These are phyloP conservation scores for Pandemis heparana DNA, from an alignment of 2,888 invertebrate species.

Conservation along the genomic window DNA sequence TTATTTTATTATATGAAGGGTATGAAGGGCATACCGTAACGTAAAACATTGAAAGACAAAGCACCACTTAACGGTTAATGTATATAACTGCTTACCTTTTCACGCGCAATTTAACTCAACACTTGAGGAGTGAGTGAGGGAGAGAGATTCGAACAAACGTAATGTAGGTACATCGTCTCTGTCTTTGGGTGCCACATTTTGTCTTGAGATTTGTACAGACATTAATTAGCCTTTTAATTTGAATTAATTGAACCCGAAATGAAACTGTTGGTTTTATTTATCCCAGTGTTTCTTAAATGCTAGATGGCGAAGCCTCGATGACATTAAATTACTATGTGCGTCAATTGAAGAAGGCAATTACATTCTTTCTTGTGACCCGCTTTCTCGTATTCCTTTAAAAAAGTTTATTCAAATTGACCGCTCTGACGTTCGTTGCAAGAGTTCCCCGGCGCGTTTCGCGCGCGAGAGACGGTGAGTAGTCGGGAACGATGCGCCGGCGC, in stretches of 20 bases:
- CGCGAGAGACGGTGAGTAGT: slow-evolving; percentile 49
- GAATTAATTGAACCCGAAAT: not conserved
- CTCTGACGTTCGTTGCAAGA: not conserved
- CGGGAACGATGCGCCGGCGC: slow-evolving; percentile 51
- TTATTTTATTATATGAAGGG: not conserved
- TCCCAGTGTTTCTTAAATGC: too few relatives aligned
- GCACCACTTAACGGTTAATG: not conserved
- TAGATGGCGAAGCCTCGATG: too few relatives aligned
- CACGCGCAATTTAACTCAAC: not conserved
- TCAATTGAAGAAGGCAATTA: too few relatives aligned
- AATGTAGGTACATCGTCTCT: not conserved
- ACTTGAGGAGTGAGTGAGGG: not conserved
- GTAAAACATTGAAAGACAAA: not conserved
- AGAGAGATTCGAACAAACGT: not conserved
- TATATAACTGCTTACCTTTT: not conserved
- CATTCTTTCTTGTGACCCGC: not conserved
- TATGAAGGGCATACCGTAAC: not conserved
- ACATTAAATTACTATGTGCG: not conserved
- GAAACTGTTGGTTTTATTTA: not conserved
- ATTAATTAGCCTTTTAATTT: not conserved
- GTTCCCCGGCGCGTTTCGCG: slow-evolving; percentile 1
- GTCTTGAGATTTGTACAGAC: not conserved
- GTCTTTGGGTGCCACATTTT: too few relatives aligned
- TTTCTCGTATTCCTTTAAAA: not conserved
- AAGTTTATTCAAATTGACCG: not conserved